Evolutionary conservation across 2,888 invertebrate species (phyloP), one percentile per base, ranked within the genome.

Genomic region (Pristionchus mayeri): DNA sequence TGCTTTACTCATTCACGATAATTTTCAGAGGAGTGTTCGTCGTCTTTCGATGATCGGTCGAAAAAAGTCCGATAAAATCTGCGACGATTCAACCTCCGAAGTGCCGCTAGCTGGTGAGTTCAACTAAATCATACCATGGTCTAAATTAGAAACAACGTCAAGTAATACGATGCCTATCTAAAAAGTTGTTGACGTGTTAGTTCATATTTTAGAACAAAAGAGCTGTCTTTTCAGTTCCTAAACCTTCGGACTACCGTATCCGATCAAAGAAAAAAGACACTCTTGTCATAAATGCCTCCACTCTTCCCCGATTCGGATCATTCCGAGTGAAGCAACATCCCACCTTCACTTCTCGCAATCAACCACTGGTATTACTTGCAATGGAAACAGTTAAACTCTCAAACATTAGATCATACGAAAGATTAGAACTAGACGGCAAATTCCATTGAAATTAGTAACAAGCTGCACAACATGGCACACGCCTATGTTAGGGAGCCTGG

Each of bases 311-410:
- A 48, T 50, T 78, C 18, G 76, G 76, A 78, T 78, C 76, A 13
- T 78, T 18, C 30, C 50, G 76, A 18, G 30, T 50, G 30, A 78
- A 78, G 27, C 34, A 78, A 18, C 76, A 21, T 13, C 50, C 76
- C 21, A 78, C 30, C 0, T 78, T 78, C 50, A 78, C 48, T 18
- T 48, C 50, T 30, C 48, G 50, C 21, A 78, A 27, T 50, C 76
- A 78, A 21, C 76, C 76, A 18, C 50, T 50, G 76, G 76, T 78
- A 44, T 9, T 44, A 44, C n/a, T n/a, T n/a, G n/a, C n/a, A n/a
- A n/a, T n/a, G n/a, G n/a, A n/a, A n/a, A n/a, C n/a, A n/a, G n/a
- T n/a, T n/a, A n/a, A n/a, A n/a, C n/a, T n/a, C n/a, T n/a, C n/a
- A n/a, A n/a, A n/a, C n/a, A n/a, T n/a, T n/a, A n/a, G n/a, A n/a